phyloP scores from a whole-genome alignment of 2,888 invertebrate genomes.

The Polylopha cassiicola region DNA sequence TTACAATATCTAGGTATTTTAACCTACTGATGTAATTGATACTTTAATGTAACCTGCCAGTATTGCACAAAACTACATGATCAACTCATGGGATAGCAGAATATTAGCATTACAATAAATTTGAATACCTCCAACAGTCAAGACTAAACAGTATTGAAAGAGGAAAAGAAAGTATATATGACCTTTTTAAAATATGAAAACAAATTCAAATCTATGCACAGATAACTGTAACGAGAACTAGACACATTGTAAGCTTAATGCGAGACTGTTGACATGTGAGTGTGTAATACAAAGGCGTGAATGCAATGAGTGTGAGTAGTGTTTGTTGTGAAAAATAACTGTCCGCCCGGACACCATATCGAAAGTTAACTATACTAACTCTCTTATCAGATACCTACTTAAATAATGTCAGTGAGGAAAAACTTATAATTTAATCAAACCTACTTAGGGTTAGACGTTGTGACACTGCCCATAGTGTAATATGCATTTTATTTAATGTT shows the following conservation, averaged over 20 bases:
- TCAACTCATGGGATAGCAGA: slow-evolving; percentile 12
- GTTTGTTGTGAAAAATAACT: slow-evolving; percentile 11
- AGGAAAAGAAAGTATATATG: slow-evolving; percentile 37
- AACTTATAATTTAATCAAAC: no score
- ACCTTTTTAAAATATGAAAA: slow-evolving; percentile 28
- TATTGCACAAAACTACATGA: slow-evolving; percentile 15
- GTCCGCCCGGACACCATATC: slow-evolving; percentile 1
- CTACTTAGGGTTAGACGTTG: no score
- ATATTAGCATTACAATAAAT: slow-evolving; percentile 29
- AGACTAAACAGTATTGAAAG: slow-evolving; percentile 17
- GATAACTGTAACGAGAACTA: slow-evolving; percentile 27
- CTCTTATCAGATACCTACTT: no score
- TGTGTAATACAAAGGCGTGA: slow-evolving; percentile 19
- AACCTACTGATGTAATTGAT: no score
- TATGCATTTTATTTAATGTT: no score
- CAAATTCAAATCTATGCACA: slow-evolving; percentile 29
- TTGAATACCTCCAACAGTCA: slow-evolving; percentile 11
- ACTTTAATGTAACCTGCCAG: neutral
- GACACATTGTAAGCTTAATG: slow-evolving; percentile 19
- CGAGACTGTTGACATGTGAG: slow-evolving; percentile 11
- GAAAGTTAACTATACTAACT: no score
- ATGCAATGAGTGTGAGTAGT: no score
- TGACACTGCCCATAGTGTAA: no score
- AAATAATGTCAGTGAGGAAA: no score
- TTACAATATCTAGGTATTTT: no score